These are phyloP conservation scores for Haemorhous mexicanus DNA, from an alignment of 2,113 vertebrate genomes.

Conservation along the genomic window DNA sequence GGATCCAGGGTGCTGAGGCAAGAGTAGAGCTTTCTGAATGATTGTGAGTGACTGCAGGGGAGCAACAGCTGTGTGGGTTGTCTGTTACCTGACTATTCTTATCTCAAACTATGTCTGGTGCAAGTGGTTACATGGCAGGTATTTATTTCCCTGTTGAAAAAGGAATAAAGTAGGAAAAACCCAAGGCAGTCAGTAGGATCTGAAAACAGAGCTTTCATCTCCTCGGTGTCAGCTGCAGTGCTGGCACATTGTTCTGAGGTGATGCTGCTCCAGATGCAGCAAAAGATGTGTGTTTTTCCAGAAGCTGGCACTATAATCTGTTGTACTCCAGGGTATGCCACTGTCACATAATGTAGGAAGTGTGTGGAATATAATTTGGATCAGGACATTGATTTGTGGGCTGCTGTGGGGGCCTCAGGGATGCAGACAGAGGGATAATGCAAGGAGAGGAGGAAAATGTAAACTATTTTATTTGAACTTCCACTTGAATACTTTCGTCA, in stretches of 20 bases:
- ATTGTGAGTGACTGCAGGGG: background rate
- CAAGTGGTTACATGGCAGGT: background rate
- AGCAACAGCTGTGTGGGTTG: background rate
- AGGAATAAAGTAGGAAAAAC: background rate
- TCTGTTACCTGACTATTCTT: background rate
- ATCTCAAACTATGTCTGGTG: background rate
- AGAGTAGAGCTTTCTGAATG: background rate
- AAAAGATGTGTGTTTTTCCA: background rate
- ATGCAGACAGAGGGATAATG: background rate
- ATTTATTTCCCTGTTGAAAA: background rate
- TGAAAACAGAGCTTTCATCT: background rate
- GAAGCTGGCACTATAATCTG: background rate
- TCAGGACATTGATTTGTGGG: background rate
- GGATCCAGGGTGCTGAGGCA: background rate
- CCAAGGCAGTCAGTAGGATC: background rate
- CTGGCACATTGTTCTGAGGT: background rate
- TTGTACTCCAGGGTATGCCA: background rate
- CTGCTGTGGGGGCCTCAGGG: background rate
- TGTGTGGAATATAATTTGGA: background rate
- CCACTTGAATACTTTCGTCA: background rate
- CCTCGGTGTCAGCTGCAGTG: background rate
- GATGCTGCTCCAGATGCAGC: background rate
- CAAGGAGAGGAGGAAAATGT: background rate
- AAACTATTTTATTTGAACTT: background rate
- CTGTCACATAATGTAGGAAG: fast-evolving